Conservation (phyloP, 2,888 invertebrate species). For the Lasioglossum calceatum region DNA sequence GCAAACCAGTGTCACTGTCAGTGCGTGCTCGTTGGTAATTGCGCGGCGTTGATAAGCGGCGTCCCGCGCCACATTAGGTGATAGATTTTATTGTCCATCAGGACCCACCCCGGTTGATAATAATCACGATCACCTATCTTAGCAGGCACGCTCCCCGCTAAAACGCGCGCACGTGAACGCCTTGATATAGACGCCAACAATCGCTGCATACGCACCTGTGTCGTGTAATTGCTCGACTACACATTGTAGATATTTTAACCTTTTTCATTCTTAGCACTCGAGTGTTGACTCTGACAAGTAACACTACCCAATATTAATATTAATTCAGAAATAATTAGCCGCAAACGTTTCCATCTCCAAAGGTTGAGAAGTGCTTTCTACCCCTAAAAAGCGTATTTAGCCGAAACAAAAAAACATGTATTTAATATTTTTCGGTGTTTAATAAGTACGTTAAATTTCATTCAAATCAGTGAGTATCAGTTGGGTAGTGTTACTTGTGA, state of each 20-base stretch:
- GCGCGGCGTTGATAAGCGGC: slow-evolving; percentile 64
- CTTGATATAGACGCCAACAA: slow-evolving; percentile 59
- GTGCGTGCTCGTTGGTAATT: slow-evolving; percentile 70
- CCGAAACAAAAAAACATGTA: too few relatives aligned
- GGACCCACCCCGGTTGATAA: slow-evolving; percentile 60
- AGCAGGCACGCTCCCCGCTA: slow-evolving; percentile 39
- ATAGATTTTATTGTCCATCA: slow-evolving; percentile 70
- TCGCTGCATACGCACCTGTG: slow-evolving; percentile 50
- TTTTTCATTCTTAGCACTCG: too few relatives aligned
- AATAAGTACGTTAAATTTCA: too few relatives aligned
- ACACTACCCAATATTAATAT: too few relatives aligned
- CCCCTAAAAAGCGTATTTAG: too few relatives aligned
- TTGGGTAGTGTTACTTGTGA: too few relatives aligned
- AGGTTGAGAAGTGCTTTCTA: too few relatives aligned
- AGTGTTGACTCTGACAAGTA: too few relatives aligned
- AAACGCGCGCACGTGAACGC: slow-evolving; percentile 61
- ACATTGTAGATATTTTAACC: not conserved
- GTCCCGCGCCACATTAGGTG: slow-evolving; percentile 65
- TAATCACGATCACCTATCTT: slow-evolving; percentile 66
- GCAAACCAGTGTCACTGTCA: slow-evolving; percentile 68
- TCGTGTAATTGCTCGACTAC: not conserved
- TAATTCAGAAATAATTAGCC: too few relatives aligned
- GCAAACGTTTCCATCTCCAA: too few relatives aligned
- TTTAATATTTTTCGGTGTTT: too few relatives aligned
- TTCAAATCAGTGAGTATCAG: too few relatives aligned